phyloP scores from a whole-genome alignment of 2,797 vertebrate genomes.

The Melanotaenia pygmaea region DNA sequence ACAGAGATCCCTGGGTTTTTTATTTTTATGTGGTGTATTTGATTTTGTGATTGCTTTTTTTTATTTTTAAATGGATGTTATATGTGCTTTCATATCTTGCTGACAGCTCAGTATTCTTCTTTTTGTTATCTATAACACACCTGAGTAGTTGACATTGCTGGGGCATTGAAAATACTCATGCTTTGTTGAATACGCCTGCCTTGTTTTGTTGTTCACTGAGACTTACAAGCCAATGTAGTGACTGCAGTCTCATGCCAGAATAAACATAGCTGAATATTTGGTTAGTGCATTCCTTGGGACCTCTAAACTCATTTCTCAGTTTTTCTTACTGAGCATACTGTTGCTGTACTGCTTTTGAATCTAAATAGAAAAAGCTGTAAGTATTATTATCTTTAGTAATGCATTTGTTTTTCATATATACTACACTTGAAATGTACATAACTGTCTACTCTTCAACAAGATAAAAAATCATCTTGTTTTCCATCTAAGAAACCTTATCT shows the following conservation, averaged over 20 bases:
- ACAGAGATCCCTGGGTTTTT: not conserved
- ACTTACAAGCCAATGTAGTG: slow-evolving; percentile 10
- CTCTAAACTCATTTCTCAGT: slow-evolving; percentile 26
- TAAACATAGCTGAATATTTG: slow-evolving; percentile 41
- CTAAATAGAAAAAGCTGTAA: not conserved
- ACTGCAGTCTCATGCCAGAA: slow-evolving; percentile 28
- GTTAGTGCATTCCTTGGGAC: slow-evolving; percentile 29
- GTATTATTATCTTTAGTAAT: not conserved
- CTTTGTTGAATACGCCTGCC: slow-evolving; percentile 12
- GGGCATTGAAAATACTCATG: slow-evolving; percentile 20
- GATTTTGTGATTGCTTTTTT: not conserved
- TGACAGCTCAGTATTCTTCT: slow-evolving; percentile 1
- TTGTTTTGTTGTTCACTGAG: slow-evolving; percentile 8
- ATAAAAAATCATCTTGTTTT: not conserved
- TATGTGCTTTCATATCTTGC: not conserved
- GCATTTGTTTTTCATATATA: slow-evolving; percentile 14
- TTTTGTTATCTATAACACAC: slow-evolving; percentile 12
- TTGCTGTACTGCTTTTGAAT: not conserved
- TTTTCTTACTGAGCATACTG: slow-evolving; percentile 5
- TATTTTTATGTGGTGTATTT: not conserved
- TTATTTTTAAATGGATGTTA: not conserved
- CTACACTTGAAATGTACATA: slow-evolving; percentile 9
- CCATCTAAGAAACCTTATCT: not conserved
- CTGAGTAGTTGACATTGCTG: slow-evolving; percentile 23
- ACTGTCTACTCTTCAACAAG: not conserved